Evolutionary conservation across 2,113 vertebrate species (phyloP).

Genomic region (Motacilla alba): DNA sequence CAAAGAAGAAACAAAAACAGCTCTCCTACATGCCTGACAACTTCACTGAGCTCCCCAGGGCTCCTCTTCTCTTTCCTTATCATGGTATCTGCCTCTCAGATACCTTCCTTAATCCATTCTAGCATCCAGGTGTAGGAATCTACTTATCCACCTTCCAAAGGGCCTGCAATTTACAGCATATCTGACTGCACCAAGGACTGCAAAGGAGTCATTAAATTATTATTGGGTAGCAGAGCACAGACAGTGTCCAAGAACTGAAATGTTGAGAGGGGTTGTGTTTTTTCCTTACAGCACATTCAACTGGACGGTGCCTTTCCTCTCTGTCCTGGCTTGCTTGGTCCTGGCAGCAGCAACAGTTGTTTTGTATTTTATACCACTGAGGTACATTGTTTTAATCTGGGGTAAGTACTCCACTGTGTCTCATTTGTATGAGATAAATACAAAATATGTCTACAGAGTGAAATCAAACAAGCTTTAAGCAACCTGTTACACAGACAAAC

Average conservation of each 20-base stretch:
- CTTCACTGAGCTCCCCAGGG: background rate
- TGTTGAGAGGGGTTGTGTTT: background rate
- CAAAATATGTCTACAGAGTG: background rate
- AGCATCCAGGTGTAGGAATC: background rate
- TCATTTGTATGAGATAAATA: slow-evolving; percentile 11
- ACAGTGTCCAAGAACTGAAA: background rate
- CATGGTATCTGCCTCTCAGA: background rate
- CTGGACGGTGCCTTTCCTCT: slow-evolving; percentile 94
- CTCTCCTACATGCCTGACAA: background rate
- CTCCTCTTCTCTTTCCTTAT: background rate
- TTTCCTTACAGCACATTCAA: slow-evolving; percentile 85
- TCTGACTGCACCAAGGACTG: background rate
- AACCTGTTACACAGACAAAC: background rate
- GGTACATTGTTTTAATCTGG: slow-evolving; percentile 93
- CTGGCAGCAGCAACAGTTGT: slow-evolving; percentile 75
- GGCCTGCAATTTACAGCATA: background rate
- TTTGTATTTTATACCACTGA: slow-evolving; percentile 86
- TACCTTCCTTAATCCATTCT: background rate
- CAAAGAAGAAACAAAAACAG: background rate
- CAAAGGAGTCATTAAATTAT: background rate
- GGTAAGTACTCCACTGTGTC: slow-evolving; percentile 79
- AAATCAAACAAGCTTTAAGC: slow-evolving; percentile 12
- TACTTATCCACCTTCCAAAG: background rate
- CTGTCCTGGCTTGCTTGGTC: slow-evolving; percentile 82
- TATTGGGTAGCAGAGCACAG: background rate